A percentile compares a stretch with the other conserved stretches of the same genome.
phyloP scores from a whole-genome alignment of 2,797 vertebrate species.

The Lepilemur septentrionalis region DNA sequence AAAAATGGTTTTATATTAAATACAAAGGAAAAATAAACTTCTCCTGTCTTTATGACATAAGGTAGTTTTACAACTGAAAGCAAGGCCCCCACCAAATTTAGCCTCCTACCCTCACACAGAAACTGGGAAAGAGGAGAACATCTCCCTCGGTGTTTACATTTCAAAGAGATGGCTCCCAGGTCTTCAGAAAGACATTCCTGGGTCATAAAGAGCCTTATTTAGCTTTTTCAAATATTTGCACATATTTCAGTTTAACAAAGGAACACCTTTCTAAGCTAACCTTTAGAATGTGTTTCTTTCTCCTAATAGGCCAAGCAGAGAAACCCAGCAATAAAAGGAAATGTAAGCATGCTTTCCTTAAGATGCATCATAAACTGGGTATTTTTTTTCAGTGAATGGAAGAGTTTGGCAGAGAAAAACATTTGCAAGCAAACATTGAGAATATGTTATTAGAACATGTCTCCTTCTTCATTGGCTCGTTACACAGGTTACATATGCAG shows the following conservation, averaged over 20 bases:
- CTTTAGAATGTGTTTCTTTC: not conserved
- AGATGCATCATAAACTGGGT: too few relatives aligned
- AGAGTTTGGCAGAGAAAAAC: not conserved
- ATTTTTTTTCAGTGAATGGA: too few relatives aligned
- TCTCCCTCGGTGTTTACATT: not conserved
- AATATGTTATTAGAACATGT: not conserved
- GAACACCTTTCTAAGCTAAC: not conserved
- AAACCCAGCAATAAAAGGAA: too few relatives aligned
- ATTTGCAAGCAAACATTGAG: not conserved
- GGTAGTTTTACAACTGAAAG: not conserved
- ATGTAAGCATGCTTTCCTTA: too few relatives aligned
- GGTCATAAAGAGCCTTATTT: not conserved
- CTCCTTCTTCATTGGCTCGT: not conserved
- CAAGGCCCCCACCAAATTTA: not conserved
- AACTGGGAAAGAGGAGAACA: not conserved
- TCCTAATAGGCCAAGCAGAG: too few relatives aligned
- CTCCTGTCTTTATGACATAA: not conserved
- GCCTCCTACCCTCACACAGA: not conserved
- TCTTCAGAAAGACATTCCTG: not conserved
- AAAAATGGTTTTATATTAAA: not conserved
- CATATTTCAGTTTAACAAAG: not conserved
- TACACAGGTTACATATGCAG: not conserved
- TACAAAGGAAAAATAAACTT: not conserved
- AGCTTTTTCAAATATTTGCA: not conserved
- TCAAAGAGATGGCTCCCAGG: not conserved